Base-by-base conservation (phyloP, 2,797 vertebrate species). In the Apodemus agrarius region DNA sequence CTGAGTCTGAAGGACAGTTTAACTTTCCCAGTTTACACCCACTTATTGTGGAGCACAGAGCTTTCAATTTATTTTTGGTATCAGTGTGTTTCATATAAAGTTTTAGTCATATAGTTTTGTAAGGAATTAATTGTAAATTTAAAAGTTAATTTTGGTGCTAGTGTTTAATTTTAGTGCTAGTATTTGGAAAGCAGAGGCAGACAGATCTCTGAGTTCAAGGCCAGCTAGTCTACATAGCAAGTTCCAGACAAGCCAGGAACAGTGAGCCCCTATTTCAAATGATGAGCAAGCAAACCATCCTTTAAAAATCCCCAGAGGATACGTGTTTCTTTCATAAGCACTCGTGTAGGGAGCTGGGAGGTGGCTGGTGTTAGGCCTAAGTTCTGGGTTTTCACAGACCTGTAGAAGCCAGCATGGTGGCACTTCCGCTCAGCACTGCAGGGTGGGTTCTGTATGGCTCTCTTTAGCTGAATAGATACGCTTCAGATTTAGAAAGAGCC, bases 51-150 rank as follows among this genome's bases (percentile, higher is more conserved):
- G 63, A 96, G n/a, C 89, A 12, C 80, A 81, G 29, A 79, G 12
- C 74, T 95, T 96, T 96, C 84, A 92, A 79, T 49, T 29, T 75
- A 69, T 82, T 92, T 84, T 78, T 83, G 59, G 19, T 86, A 14
- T 93, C 34, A 91, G 0, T 86, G 79, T 78, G 10, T 61, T 97
- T 95, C 52, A 89, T 72, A 80, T 3, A 80, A 86, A 96, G 69
- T 94, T 91, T 89, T 72, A 29, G 17, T 90, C 90, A 57, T 17
- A 37, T 96, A 52, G 92, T 97, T 93, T 87, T 46, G 5, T 85
- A 87, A 96, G 52, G 72, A 93, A 87, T 80, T 94, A 54, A 78
- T 80, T 37, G 37, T 91, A 96, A 95, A 83, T 80, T 87, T 92
- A 59, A 75, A 88, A 31, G 26, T 88, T 74, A 37, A 57, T 63